These are phyloP conservation scores for Cricetomys ansorgei DNA, from an alignment of 2,113 vertebrate genomes.

Conservation along the genomic window DNA sequence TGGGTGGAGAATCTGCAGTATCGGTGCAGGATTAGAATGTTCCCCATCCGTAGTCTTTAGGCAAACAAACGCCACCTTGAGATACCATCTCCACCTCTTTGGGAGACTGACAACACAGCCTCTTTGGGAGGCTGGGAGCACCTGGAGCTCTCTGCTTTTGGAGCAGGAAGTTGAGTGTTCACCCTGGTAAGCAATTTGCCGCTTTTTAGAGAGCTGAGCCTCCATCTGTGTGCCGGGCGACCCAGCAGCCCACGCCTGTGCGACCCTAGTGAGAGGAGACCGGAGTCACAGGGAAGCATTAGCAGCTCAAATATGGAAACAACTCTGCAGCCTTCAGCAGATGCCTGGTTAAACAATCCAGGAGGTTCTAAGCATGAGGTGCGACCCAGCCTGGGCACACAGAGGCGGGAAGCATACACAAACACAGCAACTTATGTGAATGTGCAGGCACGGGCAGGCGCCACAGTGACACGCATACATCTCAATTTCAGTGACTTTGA, in stretches of 20 bases:
- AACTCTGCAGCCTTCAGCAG: not conserved
- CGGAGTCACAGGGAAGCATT: not conserved
- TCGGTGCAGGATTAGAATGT: not conserved
- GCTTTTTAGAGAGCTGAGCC: not conserved
- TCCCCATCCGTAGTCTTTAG: not conserved
- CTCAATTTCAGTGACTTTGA: constrained; percentile 39
- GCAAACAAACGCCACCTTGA: not conserved
- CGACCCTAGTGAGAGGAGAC: not conserved
- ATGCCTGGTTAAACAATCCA: not conserved
- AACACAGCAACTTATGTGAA: not conserved
- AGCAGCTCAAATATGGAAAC: not conserved
- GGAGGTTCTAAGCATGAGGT: rapidly evolving
- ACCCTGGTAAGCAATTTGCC: not conserved
- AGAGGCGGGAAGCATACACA: not conserved
- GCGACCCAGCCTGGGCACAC: rapidly evolving
- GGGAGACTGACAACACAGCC: not conserved
- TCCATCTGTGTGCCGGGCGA: not conserved
- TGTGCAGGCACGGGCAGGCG: not conserved
- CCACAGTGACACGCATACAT: not conserved
- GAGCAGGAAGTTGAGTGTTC: not conserved
- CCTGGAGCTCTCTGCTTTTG: rapidly evolving
- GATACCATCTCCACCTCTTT: no score
- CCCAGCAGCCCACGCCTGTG: not conserved
- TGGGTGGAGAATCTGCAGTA: not conserved
- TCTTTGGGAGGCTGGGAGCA: not conserved